These are phyloP conservation scores for Aplodontia rufa DNA, from an alignment of 2,113 vertebrate genomes.

Conservation along the genomic window DNA sequence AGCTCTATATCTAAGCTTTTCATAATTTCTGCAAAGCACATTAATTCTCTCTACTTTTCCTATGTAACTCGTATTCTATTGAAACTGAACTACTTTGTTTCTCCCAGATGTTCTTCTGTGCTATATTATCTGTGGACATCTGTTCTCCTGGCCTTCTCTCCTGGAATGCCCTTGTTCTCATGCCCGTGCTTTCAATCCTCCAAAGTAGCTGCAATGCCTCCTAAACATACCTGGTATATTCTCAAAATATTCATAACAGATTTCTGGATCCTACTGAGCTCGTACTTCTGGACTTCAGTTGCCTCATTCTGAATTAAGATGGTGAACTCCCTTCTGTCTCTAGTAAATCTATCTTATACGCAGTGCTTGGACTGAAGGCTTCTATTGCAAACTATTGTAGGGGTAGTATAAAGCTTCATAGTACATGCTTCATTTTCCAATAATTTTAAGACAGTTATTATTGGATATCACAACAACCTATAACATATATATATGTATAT, in stretches of 20 bases:
- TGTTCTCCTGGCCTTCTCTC: not conserved
- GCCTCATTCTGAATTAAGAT: not conserved
- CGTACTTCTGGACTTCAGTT: not conserved
- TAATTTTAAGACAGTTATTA: not conserved
- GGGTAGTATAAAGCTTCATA: not conserved
- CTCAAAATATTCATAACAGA: not conserved
- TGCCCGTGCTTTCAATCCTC: not conserved
- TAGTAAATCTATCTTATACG: not conserved
- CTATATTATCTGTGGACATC: not conserved
- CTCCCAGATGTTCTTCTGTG: not conserved
- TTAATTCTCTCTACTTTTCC: not conserved
- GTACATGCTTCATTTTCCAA: not conserved
- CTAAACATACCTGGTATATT: not conserved
- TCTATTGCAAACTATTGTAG: not conserved
- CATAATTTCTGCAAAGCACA: not conserved
- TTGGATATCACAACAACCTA: not conserved
- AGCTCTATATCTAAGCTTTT: not conserved
- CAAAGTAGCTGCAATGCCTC: not conserved
- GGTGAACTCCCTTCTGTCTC: not conserved
- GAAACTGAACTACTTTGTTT: not conserved
- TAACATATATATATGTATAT: too few species aligned
- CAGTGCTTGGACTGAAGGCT: not conserved
- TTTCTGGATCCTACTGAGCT: not conserved
- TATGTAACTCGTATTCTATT: not conserved
- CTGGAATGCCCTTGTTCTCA: not conserved